Evolutionary conservation across 2,888 invertebrate genomes (phyloP).

Genomic region (Stegophylla sp.): DNA sequence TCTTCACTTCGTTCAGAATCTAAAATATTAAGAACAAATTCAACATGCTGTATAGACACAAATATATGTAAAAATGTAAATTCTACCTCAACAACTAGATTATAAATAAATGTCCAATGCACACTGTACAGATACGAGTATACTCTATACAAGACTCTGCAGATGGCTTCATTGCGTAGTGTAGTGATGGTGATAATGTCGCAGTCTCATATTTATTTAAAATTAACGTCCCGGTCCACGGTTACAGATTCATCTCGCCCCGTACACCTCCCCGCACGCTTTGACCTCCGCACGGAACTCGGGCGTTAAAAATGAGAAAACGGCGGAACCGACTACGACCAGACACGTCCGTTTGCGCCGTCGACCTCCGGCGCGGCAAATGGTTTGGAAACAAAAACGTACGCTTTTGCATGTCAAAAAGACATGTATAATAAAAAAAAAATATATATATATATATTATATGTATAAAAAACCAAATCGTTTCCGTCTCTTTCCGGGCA

Average conservation of each 20-base stretch:
- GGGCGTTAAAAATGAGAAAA: slow-evolving; percentile 29
- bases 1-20: too few species aligned
- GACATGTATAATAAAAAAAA: background rate
- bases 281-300: background rate
- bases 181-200: background rate
- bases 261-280: background rate
- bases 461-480: background rate
- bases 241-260: slow-evolving; percentile 8
- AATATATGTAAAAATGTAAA: too few species aligned
- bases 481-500: slow-evolving; percentile 40
- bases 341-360: slow-evolving; percentile 1
- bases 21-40: too few species aligned
- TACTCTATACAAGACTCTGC: too few species aligned
- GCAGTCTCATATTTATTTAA: slow-evolving; percentile 13
- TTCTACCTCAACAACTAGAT: too few species aligned
- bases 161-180: too few species aligned
- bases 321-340: slow-evolving; percentile 27
- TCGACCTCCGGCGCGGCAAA: background rate
- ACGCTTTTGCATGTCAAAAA: slow-evolving; percentile 4
- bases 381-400: slow-evolving; percentile 43
- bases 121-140: too few species aligned
- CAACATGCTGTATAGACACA: too few species aligned
- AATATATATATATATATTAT: background rate
- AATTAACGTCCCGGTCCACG: slow-evolving; percentile 46
- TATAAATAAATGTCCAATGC: too few species aligned